Evolutionary conservation across 2,888 invertebrate genomes (phyloP).

Genomic region (Lagria hirta): DNA sequence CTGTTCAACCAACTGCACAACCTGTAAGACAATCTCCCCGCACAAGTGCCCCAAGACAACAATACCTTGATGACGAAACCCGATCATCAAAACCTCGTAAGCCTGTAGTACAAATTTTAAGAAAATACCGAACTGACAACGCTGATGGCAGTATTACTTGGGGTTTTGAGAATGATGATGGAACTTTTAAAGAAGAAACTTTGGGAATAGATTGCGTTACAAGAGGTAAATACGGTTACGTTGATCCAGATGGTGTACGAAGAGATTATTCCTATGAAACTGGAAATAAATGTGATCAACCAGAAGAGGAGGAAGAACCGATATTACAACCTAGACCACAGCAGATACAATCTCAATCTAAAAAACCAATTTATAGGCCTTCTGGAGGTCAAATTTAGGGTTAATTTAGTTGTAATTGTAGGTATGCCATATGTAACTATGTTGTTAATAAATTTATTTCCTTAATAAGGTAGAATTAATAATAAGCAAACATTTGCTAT

Average conservation of each 20-base stretch:
- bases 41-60: constrained; percentile 35
- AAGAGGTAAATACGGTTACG: constrained; percentile 71
- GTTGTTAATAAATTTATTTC: constrained; percentile 17
- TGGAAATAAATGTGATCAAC: constrained; percentile 70
- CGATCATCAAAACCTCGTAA: constrained; percentile 51
- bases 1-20: constrained; percentile 53
- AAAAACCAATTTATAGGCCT: constrained; percentile 37
- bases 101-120: constrained; percentile 52
- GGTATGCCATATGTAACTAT: constrained; percentile 18
- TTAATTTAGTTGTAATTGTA: constrained; percentile 7
- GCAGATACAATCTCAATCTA: constrained; percentile 21
- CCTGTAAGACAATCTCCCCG: constrained; percentile 53
- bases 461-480: too few species aligned
- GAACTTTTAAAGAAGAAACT: constrained; percentile 81
- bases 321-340: constrained; percentile 26
- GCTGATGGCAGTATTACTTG: constrained; percentile 80
- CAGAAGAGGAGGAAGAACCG: constrained; percentile 50
- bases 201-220: constrained; percentile 67
- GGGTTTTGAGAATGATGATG: constrained; percentile 88
- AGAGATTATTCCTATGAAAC: constrained; percentile 82
- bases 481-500: too few species aligned
- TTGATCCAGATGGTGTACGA: constrained; percentile 79
- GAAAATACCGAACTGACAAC: constrained; percentile 74
- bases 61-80: constrained; percentile 40
- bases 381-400: constrained; percentile 9